Evolutionary conservation across 2,113 vertebrate genomes (phyloP).

Genomic region (Apaloderma vittatum): DNA sequence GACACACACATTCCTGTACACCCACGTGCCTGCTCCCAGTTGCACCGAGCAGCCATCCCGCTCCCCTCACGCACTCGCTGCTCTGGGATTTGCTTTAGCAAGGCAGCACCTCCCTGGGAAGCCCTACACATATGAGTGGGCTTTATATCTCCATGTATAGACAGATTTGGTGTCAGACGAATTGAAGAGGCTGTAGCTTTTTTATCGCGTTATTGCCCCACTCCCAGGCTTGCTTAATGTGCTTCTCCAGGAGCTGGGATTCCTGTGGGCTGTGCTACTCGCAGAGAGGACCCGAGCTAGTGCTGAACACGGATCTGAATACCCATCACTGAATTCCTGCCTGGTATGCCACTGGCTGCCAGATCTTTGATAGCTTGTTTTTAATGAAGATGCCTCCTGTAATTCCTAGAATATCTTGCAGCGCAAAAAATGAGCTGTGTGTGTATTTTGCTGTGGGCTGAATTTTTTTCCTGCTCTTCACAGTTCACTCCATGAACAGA

Average conservation of each 20-base stretch:
- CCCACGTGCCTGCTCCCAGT: slow-evolving; percentile 1
- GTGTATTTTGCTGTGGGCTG: slow-evolving; percentile 72
- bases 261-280: background rate
- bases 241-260: background rate
- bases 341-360: slow-evolving; percentile 43
- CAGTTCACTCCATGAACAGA: slow-evolving; percentile 64
- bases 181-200: background rate
- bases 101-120: background rate
- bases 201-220: background rate
- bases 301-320: fast-evolving
- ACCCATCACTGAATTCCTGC: background rate
- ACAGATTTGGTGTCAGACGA: background rate
- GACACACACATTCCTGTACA: slow-evolving; percentile 10
- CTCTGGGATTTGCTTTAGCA: background rate
- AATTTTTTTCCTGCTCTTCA: slow-evolving; percentile 54
- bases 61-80: fast-evolving
- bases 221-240: background rate
- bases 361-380: slow-evolving; percentile 67
- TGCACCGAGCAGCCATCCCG: background rate
- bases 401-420: slow-evolving; percentile 68
- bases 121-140: fast-evolving
- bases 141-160: background rate
- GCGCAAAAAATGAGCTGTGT: slow-evolving; percentile 34
- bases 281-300: background rate
- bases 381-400: slow-evolving; percentile 70